Percentiles rank a stretch among this genome's conserved stretches.
Conservation (phyloP, 2,888 invertebrate species). For the Pyrgus malvae region DNA sequence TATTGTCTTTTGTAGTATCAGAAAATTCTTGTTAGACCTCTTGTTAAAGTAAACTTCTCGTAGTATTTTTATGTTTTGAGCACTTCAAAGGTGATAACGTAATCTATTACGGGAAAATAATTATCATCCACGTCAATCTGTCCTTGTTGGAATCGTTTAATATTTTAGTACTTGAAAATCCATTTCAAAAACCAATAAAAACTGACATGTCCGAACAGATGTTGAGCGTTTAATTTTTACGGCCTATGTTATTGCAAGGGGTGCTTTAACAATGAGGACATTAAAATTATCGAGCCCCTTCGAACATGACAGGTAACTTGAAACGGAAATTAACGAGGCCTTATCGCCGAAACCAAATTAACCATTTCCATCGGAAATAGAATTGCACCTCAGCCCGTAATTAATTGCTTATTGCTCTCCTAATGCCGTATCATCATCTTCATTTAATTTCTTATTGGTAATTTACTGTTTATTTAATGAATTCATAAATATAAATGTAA, state of each 20-base stretch:
- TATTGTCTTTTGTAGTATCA: not conserved
- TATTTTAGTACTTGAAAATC: slow-evolving; percentile 23
- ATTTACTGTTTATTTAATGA: not conserved
- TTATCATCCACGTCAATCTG: no score
- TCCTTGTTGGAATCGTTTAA: no score
- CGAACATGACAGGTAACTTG: slow-evolving; percentile 50
- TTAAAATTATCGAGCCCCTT: slow-evolving; percentile 32
- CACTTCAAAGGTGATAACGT: no score
- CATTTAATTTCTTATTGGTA: slow-evolving; percentile 10
- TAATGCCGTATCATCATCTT: slow-evolving; percentile 26
- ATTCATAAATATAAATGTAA: not conserved
- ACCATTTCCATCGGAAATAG: slow-evolving; percentile 48
- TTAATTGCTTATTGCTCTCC: slow-evolving; percentile 34
- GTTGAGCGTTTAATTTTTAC: slow-evolving; percentile 26
- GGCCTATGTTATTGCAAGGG: slow-evolving; percentile 23
- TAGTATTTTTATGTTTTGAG: no score
- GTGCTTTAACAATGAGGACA: slow-evolving; percentile 24
- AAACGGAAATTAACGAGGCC: slow-evolving; percentile 62
- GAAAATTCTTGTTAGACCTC: no score
- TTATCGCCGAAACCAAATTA: slow-evolving; percentile 57
- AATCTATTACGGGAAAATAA: no score
- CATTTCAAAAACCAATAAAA: slow-evolving; percentile 20
- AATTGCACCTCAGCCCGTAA: slow-evolving; percentile 30
- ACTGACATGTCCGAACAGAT: slow-evolving; percentile 19
- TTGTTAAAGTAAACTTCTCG: no score